Evolutionary conservation across 2,797 vertebrate genomes (phyloP), one percentile per base, ranked within the genome.

Genomic region (Muraenolepis orangiensis): DNA sequence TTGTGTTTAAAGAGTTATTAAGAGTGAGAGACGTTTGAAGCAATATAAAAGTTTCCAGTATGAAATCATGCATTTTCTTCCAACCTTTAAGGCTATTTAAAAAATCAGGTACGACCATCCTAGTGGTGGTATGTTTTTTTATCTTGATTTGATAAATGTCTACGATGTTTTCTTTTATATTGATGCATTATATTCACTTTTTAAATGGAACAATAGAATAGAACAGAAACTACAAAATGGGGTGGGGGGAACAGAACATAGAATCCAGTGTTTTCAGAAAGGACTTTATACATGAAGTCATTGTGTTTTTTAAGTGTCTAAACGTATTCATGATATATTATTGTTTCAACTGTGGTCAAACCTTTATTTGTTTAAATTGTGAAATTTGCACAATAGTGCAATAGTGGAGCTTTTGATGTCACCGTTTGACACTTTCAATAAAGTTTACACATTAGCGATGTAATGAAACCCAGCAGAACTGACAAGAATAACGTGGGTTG

Each of bases 231-330:
- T 11, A n/a, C 20, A 23, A 57, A 57, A 57, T 57, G 51, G 51
- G n/a, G n/a, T 57, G n/a, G 51, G n/a, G n/a, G n/a, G n/a, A 57
- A 57, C 51, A 57, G 51, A 57, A 7, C 20, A 57, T 2, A 57
- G 51, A 57, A 23, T 57, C 42, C 42, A 51, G 42, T 51, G 42
- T 66, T 85, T 86, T 86, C 70, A 79, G 87, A 81, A 92, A 90
- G 89, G 91, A 90, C 90, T 93, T 86, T 84, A 77, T 74, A 70
- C 78, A 76, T 23, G 42, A 16, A 70, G 16, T 6, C 29, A 73
- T 70, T 61, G 82, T 67, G 46, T 80, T 82, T 80, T 82, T 80
- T 82, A 42, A 71, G 23, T n/a, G 7, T 67, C 34, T 66, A 34
- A 72, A 71, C 71, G 16, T 69, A 75, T 76, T 80, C 81, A 82